phyloP scores from a whole-genome alignment of 2,888 invertebrate species.

The Sarcophaga carnaria region DNA sequence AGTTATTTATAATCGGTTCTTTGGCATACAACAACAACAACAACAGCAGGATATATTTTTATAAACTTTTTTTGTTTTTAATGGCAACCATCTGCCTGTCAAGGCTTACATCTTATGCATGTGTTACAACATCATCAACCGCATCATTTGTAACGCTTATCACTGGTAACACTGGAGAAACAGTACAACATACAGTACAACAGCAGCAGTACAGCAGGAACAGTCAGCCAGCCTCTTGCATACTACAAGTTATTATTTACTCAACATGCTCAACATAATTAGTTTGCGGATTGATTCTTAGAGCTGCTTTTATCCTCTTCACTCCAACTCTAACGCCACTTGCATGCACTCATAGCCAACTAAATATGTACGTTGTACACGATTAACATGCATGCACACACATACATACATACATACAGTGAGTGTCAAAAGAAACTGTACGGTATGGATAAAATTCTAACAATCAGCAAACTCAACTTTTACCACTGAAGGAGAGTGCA shows the following conservation, averaged over 20 bases:
- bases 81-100: slow-evolving; percentile 56
- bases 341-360: no score
- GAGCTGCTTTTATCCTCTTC: slow-evolving; percentile 19
- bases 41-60: neutral
- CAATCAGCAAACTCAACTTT: no score
- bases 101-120: slow-evolving; percentile 40
- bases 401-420: no score
- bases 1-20: slow-evolving; percentile 16
- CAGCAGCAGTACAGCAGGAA: no score
- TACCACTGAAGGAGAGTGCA: no score
- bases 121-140: slow-evolving; percentile 55
- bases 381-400: no score
- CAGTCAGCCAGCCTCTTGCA: neutral
- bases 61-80: slow-evolving; percentile 13
- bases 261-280: slow-evolving; percentile 65
- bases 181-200: no score
- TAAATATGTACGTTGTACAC: no score
- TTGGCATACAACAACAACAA: neutral
- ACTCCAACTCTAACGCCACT: no score
- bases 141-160: slow-evolving; percentile 67
- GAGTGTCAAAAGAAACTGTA: no score
- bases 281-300: slow-evolving; percentile 64
- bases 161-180: slow-evolving; percentile 19
- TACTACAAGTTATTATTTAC: slow-evolving; percentile 61
- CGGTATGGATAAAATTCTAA: no score